phyloP scores from a whole-genome alignment of 2,888 invertebrate genomes.

The Drosophila prostipennis region DNA sequence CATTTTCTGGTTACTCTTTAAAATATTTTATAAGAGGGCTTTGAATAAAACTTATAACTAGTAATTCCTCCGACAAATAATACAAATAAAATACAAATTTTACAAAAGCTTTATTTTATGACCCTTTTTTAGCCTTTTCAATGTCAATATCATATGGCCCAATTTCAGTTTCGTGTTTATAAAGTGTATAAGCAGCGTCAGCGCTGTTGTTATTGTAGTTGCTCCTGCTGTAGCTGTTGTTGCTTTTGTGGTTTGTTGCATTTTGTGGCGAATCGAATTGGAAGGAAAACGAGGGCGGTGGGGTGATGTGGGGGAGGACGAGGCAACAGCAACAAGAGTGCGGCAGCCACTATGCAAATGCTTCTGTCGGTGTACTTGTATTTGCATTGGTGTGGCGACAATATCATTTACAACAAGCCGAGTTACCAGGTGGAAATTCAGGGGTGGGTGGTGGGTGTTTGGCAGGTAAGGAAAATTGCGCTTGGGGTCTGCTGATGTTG shows the following conservation, averaged over 20 bases:
- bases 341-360: constrained; percentile 59
- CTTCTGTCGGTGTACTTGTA: constrained; percentile 31
- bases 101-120: background rate
- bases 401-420: constrained; percentile 71
- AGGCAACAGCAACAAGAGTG: constrained; percentile 33
- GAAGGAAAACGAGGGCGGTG: constrained; percentile 11
- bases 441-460: constrained; percentile 4
- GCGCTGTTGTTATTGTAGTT: constrained; percentile 40
- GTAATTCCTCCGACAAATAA: too few species aligned
- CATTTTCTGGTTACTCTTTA: too few species aligned
- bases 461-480: constrained; percentile 17
- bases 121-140: constrained; percentile 6
- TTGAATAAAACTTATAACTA: too few species aligned
- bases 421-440: constrained; percentile 43
- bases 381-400: constrained; percentile 62
- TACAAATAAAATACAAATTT: background rate
- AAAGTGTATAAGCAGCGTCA: constrained; percentile 53
- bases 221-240: constrained; percentile 27
- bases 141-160: constrained; percentile 35
- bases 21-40: too few species aligned
- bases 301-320: constrained; percentile 7
- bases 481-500: constrained; percentile 29
- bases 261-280: constrained; percentile 50
- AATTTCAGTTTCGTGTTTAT: constrained; percentile 1
- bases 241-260: constrained; percentile 42